Conservation (phyloP, 2,113 vertebrate species). For the Aptenodytes patagonicus region DNA sequence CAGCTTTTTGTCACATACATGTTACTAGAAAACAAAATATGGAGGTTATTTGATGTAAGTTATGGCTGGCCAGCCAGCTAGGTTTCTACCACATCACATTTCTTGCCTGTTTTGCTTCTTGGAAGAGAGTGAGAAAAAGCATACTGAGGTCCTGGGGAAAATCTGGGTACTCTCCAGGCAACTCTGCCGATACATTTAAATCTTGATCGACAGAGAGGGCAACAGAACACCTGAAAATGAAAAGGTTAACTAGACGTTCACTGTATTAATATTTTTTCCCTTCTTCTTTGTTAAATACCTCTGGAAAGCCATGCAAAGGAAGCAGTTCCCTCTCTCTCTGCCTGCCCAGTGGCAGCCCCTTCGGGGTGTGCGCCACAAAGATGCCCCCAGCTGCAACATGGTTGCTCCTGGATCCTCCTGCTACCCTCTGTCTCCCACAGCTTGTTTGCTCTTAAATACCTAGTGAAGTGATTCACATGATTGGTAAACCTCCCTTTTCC, state of each 20-base stretch:
- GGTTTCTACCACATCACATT: not conserved
- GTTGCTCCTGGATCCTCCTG: not conserved
- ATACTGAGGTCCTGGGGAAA: not conserved
- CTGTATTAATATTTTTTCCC: not conserved
- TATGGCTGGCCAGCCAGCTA: not conserved
- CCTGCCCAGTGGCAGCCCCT: not conserved
- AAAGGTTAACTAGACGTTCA: not conserved
- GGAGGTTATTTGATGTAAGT: not conserved
- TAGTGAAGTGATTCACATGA: not conserved
- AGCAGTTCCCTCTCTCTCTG: not conserved
- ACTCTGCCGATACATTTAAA: not conserved
- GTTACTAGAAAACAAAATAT: not conserved
- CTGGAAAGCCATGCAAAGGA: not conserved
- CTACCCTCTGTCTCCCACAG: not conserved
- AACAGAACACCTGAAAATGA: not conserved
- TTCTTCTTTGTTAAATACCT: not conserved
- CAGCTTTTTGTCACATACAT: not conserved
- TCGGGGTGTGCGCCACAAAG: not conserved
- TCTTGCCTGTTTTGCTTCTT: not conserved
- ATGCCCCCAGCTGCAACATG: not conserved
- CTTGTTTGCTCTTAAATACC: not conserved
- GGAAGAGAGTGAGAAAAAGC: not conserved
- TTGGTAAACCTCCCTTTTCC: not conserved
- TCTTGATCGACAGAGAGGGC: not conserved
- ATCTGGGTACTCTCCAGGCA: not conserved